A percentile compares a stretch with the other conserved stretches of the same genome.
Conservation (phyloP, 35 echinoderm and acorn worm genomes). For the Heliocidaris tuberculata region DNA sequence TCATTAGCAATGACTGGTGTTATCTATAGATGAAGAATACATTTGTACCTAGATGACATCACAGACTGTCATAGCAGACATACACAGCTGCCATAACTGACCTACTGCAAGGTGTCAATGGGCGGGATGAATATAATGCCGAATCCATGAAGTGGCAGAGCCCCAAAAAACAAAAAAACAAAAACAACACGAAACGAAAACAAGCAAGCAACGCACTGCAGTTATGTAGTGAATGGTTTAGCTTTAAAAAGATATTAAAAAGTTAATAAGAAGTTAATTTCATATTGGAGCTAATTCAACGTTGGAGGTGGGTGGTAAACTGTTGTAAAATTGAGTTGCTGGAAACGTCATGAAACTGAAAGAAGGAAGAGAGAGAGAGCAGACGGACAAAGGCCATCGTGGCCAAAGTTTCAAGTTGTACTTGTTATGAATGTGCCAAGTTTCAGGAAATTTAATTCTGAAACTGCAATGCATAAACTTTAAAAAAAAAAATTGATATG, state of each 20-base stretch:
- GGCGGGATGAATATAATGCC: background rate
- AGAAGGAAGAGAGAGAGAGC: background rate
- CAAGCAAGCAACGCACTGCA: no score
- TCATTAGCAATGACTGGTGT: background rate
- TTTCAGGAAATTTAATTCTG: background rate
- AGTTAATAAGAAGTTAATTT: no score
- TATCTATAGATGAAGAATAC: background rate
- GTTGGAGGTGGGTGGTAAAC: background rate
- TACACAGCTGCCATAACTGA: constrained; percentile 9
- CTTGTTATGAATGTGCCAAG: background rate
- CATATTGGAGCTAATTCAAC: no score
- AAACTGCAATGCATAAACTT: background rate
- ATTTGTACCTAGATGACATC: background rate
- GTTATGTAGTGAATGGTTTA: no score
- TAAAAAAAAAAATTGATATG: background rate
- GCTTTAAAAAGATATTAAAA: no score
- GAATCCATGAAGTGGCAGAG: background rate
- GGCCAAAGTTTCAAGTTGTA: background rate
- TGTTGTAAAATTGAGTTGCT: background rate
- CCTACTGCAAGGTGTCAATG: background rate
- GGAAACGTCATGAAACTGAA: background rate
- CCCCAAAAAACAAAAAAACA: no score
- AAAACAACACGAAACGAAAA: no score
- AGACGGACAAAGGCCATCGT: background rate
- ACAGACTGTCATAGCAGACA: background rate